These are phyloP conservation scores for Cephus pygmeus DNA, from an alignment of 2,888 invertebrate genomes.

Conservation along the genomic window DNA sequence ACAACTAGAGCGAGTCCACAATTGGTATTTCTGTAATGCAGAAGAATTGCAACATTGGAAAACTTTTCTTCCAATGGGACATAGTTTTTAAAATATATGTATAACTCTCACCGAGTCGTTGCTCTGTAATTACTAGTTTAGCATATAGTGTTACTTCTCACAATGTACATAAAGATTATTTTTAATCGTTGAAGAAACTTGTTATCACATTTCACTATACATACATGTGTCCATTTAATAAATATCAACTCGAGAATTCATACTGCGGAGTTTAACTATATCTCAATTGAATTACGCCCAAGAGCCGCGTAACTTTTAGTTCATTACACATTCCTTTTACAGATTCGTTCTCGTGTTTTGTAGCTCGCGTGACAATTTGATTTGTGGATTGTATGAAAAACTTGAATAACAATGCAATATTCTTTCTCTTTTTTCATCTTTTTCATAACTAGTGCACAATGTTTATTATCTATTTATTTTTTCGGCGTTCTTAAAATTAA, in stretches of 20 bases:
- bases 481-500: neutral
- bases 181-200: neutral
- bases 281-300: neutral
- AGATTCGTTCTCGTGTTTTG: too few relatives aligned
- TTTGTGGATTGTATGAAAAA: neutral
- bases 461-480: constrained; percentile 4
- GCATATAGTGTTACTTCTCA: neutral
- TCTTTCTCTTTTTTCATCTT: constrained; percentile 3
- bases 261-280: neutral
- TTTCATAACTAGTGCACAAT: constrained; percentile 3
- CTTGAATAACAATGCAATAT: neutral
- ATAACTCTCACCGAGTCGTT: neutral
- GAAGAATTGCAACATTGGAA: neutral
- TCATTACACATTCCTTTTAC: neutral
- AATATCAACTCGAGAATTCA: neutral
- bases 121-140: neutral
- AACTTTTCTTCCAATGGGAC: neutral
- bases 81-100: neutral
- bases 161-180: neutral
- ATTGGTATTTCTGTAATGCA: neutral
- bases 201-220: neutral
- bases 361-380: neutral
- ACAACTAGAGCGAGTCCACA: neutral
- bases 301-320: neutral
- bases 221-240: neutral